Percentiles rank a stretch among this genome's conserved stretches.
These are phyloP conservation scores for Anastrepha ludens DNA, from an alignment of 1,140 invertebrate genomes.

Conservation along the genomic window DNA sequence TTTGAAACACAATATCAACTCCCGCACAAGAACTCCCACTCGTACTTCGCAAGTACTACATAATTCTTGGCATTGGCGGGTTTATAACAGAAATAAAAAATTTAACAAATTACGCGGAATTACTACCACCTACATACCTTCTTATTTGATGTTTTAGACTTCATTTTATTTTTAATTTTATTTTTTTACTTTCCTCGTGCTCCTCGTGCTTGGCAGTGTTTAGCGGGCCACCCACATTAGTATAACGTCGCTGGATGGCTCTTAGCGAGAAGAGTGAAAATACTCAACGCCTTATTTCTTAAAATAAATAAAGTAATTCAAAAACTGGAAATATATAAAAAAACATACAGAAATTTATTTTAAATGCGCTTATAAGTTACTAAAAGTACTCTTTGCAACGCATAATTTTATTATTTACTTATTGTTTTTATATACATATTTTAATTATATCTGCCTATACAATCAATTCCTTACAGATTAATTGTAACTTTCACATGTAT, in stretches of 20 bases:
- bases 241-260: too few relatives aligned
- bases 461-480: too few relatives aligned
- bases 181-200: neutral
- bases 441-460: too few relatives aligned
- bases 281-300: neutral
- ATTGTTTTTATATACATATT: too few relatives aligned
- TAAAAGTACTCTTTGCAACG: too few relatives aligned
- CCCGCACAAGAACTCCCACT: neutral
- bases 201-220: neutral
- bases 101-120: slow-evolving; percentile 2
- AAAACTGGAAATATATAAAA: neutral
- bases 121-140: neutral
- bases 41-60: neutral
- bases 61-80: neutral
- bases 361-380: too few relatives aligned
- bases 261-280: neutral
- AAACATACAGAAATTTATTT: neutral
- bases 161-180: neutral
- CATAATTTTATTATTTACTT: too few relatives aligned
- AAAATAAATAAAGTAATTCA: neutral
- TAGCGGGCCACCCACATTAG: too few relatives aligned
- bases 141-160: neutral
- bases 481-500: too few relatives aligned
- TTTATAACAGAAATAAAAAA: neutral
- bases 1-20: neutral